Evolutionary conservation across 2,888 invertebrate species (phyloP).

Genomic region (Mesoligia furuncula): DNA sequence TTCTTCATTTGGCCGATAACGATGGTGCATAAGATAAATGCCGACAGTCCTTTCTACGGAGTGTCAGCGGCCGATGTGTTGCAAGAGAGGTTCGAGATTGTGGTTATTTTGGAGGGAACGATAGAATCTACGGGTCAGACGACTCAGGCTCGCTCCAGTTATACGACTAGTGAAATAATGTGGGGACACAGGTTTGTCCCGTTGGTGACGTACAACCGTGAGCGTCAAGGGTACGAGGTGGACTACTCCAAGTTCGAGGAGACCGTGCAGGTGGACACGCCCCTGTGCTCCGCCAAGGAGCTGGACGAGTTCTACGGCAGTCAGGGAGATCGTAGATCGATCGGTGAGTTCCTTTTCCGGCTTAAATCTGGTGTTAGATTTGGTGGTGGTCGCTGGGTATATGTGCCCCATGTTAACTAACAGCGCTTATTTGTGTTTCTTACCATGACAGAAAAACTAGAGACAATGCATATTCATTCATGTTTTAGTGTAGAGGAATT

Average conservation of each 20-base stretch:
- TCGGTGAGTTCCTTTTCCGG: constrained; percentile 86
- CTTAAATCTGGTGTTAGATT: constrained; percentile 67
- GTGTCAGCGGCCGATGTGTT: constrained; percentile 95
- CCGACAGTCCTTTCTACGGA: constrained; percentile 95
- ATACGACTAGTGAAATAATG: constrained; percentile 94
- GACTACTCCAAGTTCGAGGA: constrained; percentile 96
- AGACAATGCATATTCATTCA: constrained; percentile 12
- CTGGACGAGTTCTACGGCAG: constrained; percentile 92
- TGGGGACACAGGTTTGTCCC: constrained; percentile 95
- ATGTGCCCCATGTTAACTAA: constrained; percentile 73
- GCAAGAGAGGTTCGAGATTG: constrained; percentile 95
- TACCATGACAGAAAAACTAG: constrained; percentile 14
- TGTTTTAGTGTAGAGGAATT: constrained; percentile 30
- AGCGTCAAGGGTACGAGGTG: constrained; percentile 93
- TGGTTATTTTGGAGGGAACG: constrained; percentile 95
- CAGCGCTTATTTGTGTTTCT: constrained; percentile 58
- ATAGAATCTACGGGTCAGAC: constrained; percentile 95
- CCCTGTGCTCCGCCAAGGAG: constrained; percentile 93
- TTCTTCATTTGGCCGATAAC: constrained; percentile 99
- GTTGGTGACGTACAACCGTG: constrained; percentile 93
- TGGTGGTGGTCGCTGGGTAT: constrained; percentile 76
- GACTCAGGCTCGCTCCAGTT: constrained; percentile 94
- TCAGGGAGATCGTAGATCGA: constrained; percentile 89
- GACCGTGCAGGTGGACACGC: constrained; percentile 94
- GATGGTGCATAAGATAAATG: constrained; percentile 96